phyloP scores from a whole-genome alignment of 2,113 vertebrate species.

The Petroica traversi region DNA sequence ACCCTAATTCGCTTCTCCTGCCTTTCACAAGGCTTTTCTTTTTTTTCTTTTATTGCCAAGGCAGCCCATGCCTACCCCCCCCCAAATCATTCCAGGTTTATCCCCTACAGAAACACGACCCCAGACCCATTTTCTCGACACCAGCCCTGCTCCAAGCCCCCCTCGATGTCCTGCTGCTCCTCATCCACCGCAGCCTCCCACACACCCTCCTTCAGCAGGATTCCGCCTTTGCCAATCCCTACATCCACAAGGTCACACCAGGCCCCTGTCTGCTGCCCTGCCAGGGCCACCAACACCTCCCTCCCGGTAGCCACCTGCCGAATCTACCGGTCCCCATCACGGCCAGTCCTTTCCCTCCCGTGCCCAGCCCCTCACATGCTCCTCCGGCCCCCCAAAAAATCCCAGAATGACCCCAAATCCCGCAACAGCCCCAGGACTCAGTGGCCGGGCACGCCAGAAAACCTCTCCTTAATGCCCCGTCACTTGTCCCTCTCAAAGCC shows the following conservation, averaged over 20 bases:
- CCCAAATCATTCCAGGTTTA: neutral
- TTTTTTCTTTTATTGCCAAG: rapidly evolving
- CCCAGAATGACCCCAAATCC: neutral
- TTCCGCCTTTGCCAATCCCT: neutral
- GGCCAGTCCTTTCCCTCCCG: rapidly evolving
- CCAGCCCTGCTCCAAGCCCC: neutral
- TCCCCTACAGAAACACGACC: too few species aligned
- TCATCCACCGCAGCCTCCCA: neutral
- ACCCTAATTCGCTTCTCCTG: neutral
- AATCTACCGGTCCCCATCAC: rapidly evolving
- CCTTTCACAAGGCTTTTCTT: neutral
- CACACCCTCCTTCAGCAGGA: neutral
- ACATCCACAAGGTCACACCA: neutral
- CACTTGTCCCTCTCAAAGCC: neutral
- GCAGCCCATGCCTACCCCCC: rapidly evolving
- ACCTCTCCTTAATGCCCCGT: rapidly evolving
- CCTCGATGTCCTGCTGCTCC: neutral
- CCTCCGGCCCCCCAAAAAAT: neutral
- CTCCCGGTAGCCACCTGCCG: neutral
- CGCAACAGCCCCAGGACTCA: rapidly evolving
- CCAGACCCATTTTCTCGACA: neutral
- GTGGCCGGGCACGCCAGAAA: too few species aligned
- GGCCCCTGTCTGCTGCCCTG: neutral
- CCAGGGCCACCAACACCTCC: neutral
- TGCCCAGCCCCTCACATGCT: neutral